Base-by-base conservation (phyloP, 2,888 invertebrate species). In the Euplagia quadripunctaria region DNA sequence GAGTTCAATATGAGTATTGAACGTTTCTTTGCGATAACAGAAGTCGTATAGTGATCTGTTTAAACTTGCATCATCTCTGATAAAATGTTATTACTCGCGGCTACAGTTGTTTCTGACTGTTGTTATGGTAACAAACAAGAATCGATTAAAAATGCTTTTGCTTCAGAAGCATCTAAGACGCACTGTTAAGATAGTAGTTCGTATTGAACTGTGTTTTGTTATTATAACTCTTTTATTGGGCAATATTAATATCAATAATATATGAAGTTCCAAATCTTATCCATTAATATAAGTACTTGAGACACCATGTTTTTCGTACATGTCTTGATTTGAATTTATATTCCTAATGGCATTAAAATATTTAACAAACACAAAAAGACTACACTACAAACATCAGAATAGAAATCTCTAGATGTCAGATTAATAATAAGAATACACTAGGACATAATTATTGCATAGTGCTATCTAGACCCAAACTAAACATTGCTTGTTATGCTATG, bases 61-160 rank as follows among this genome's bases (percentile, higher is more conserved):
- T 68, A 67, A 74, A 83, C 83, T 86, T 86, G 83, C 87, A 85
- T 86, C 83, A 86, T 85, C 79, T 64, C 77, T 74, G 84, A 84
- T 83, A 79, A 78, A 80, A 78, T 75, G 64, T 73, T 64, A 72
- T 64, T 76, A 73, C 76, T 75, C 49, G 61, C 67, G 64, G 71
- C 31, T 61, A 6, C 75, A 76, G 64, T 68, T 78, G 76, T 76
- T 84, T 80, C 65, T 69, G 52, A 70, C 43, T 64, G 84, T 85
- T 86, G 84, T 79, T 81, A 86, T 86, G 85, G 85, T 77, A 76
- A 85, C 84, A 76, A 76, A 78, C 73, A 78, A 76, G 71, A 73
- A 85, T 84, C 79, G 76, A 84, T 73, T 72, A 66, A 16, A 77
- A 66, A n/a, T 14, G 64, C 20, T 61, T 16, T 31, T n/a, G 41